A percentile compares a stretch with the other conserved stretches of the same genome.
Conservation (phyloP, 2,797 vertebrate species). For the Pyrrhura leucotis region DNA sequence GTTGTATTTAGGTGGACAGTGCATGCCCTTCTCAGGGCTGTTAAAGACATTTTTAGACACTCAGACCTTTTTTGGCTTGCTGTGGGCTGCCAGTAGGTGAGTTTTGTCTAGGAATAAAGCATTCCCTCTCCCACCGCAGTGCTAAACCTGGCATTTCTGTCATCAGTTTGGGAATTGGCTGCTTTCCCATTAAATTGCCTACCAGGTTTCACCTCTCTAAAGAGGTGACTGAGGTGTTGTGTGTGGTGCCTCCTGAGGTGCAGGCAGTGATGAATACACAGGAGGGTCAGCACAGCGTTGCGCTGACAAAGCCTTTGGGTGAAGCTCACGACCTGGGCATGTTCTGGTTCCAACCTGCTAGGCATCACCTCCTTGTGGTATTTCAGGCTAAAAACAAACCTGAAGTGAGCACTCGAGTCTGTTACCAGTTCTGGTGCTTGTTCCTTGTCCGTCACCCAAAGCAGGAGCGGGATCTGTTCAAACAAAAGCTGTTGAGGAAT, state of each 20-base stretch:
- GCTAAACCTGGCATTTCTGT: neutral
- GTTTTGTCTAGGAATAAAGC: neutral
- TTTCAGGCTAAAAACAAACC: conserved; percentile 36
- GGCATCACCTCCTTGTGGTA: neutral
- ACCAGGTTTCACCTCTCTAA: neutral
- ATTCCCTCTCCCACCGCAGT: neutral
- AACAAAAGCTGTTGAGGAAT: neutral
- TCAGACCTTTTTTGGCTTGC: neutral
- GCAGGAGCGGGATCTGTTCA: neutral
- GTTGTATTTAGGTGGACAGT: neutral
- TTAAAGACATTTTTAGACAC: neutral
- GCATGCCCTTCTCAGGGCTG: neutral
- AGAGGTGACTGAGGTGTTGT: neutral
- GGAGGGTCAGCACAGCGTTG: neutral
- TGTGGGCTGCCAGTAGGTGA: neutral
- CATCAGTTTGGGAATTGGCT: neutral
- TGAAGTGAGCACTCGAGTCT: conserved; percentile 1
- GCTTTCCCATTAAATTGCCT: neutral
- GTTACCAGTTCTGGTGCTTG: neutral
- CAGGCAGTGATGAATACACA: neutral
- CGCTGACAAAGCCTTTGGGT: conserved; percentile 41
- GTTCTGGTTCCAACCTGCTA: neutral
- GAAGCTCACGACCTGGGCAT: neutral
- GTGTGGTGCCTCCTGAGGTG: neutral
- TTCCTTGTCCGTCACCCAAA: neutral